phyloP scores from a whole-genome alignment of 2,113 vertebrate species.

The Crotalus helleri region DNA sequence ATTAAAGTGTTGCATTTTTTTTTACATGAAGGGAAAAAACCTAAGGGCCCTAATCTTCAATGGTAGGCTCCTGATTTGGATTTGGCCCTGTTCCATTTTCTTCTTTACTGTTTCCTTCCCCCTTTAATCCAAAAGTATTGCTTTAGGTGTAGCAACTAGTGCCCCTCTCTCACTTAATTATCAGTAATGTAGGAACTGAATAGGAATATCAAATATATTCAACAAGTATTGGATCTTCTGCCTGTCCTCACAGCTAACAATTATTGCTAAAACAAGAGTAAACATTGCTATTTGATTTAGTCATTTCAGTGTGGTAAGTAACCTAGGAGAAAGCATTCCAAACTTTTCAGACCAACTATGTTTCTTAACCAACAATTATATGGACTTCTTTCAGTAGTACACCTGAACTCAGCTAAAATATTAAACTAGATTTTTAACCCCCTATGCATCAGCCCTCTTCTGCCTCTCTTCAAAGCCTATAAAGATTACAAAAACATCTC shows the following conservation, averaged over 20 bases:
- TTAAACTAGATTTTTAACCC: not conserved
- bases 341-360: not conserved
- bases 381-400: not conserved
- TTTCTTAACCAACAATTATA: not conserved
- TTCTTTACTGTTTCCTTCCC: not conserved
- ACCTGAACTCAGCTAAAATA: slow-evolving; percentile 5
- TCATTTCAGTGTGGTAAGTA: not conserved
- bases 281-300: not conserved
- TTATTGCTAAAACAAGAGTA: not conserved
- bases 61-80: not conserved
- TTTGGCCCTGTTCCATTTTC: not conserved
- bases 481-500: not conserved
- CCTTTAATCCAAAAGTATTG: not conserved
- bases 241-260: not conserved
- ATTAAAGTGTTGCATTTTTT: not conserved
- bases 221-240: not conserved
- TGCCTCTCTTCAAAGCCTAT: not conserved
- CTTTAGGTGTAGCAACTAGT: too few species aligned
- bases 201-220: not conserved
- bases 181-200: not conserved
- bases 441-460: not conserved
- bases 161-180: not conserved
- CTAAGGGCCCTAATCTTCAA: not conserved
- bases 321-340: not conserved
- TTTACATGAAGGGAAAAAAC: not conserved